phyloP scores from a whole-genome alignment of 1,140 invertebrate species.

The Tetragonula clypearis region DNA sequence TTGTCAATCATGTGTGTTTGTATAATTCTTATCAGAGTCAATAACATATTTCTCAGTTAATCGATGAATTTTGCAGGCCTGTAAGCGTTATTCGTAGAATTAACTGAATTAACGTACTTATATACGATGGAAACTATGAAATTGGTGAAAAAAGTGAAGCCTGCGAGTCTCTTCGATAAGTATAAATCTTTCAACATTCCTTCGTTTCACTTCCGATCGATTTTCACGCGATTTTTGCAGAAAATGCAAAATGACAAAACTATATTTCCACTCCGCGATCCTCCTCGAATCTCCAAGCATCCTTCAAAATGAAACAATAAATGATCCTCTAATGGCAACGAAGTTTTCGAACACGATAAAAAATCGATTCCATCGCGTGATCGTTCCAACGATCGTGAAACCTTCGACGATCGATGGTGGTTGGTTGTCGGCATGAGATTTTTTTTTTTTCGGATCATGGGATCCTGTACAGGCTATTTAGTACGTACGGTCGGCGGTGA shows the following conservation, averaged over 20 bases:
- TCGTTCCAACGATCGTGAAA: conserved; percentile 6
- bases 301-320: not conserved
- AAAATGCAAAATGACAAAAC: not conserved
- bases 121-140: too few species aligned
- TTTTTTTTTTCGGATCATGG: conserved; percentile 37
- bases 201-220: not conserved
- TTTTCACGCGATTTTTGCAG: not conserved
- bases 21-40: too few species aligned
- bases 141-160: too few species aligned
- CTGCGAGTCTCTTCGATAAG: not conserved
- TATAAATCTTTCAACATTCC: not conserved
- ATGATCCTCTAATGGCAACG: conserved; percentile 2
- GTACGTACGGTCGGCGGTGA: conserved; percentile 73
- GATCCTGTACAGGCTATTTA: conserved; percentile 58
- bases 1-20: too few species aligned
- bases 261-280: not conserved
- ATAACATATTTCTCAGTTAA: too few species aligned
- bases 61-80: too few species aligned
- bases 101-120: too few species aligned
- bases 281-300: conserved; percentile 14
- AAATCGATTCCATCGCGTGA: not conserved
- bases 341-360: not conserved
- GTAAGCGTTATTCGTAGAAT: too few species aligned
- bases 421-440: conserved; percentile 15
- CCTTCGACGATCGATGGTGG: conserved; percentile 7